Evolutionary conservation across 2,888 invertebrate genomes (phyloP), one percentile per base, ranked within the genome.

Genomic region (Orgyia antiqua): DNA sequence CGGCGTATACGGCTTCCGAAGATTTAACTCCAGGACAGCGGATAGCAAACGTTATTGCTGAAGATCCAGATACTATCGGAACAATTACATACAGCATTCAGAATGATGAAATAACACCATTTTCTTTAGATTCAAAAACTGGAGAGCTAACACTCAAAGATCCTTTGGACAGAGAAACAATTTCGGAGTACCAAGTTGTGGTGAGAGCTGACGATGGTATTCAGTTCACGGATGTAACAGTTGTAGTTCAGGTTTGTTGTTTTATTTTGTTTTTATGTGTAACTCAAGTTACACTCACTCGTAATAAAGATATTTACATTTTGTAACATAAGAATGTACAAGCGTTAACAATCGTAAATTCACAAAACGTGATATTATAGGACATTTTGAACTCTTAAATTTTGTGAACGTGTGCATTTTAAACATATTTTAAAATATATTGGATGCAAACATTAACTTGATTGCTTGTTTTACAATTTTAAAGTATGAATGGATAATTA

Each of bases 191-290:
- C 79, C 89, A 91, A 61, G 82, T 98, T 42, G 88, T 89, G 35
- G 90, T 97, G 32, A 90, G 95, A 58, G 97, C 96, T 39, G 93
- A 92, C 66, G 98, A 98, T 87, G 96, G 97, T 29, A 89, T 94
- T 42, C 97, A 96, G 74, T 90, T 91, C 64, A 93, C 94, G 13
- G 94, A 95, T 71, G 90, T 94, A 42, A 88, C 89, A 53, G 88
- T 97, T 33, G 88, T 90, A 41, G 89, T 98, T 61, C 90, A 92
- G 91, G 96, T 96, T 80, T 80, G 89, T 71, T 29, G 19, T 37
- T 36, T 34, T 31, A 41, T 36, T n/a, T n/a, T n/a, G n/a, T 36
- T 33, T 50, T 29, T 40, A 32, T 34, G 34, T 41, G 32, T 37
- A 44, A 44, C 47, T 44, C 32, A 36, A 41, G 39, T 38, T 29